A percentile compares a stretch with the other conserved stretches of the same genome.
Evolutionary conservation across 2,113 vertebrate species (phyloP).

Genomic region (Chiloscyllium plagiosum): DNA sequence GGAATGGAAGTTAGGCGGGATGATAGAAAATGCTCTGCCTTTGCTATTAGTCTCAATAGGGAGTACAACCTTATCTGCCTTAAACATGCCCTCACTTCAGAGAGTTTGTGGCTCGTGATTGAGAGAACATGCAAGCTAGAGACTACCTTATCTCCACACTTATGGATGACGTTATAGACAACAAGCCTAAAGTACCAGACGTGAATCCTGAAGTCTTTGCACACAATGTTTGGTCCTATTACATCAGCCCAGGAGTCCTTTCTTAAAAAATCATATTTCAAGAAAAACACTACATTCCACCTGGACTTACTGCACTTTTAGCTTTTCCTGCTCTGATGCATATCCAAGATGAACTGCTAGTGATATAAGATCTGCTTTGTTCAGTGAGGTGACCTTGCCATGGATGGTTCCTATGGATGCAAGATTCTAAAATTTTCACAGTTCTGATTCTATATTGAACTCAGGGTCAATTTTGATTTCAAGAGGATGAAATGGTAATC

Average conservation of each 20-base stretch:
- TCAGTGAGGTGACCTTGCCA: neutral
- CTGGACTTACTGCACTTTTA: neutral
- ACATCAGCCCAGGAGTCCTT: neutral
- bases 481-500: neutral
- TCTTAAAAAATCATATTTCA: too few relatives aligned
- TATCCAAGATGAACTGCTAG: neutral
- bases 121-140: neutral
- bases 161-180: neutral
- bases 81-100: neutral
- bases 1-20: neutral
- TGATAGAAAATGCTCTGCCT: neutral
- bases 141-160: neutral
- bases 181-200: neutral
- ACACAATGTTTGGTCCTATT: neutral
- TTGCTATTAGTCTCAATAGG: neutral
- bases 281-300: neutral
- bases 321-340: neutral
- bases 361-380: neutral
- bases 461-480: neutral
- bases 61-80: neutral
- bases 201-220: neutral
- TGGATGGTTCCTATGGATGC: neutral
- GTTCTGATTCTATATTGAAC: neutral
- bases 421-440: neutral
- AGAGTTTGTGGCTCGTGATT: neutral